Conservation (phyloP, 2,888 invertebrate species). For the Catocala fraxini region DNA sequence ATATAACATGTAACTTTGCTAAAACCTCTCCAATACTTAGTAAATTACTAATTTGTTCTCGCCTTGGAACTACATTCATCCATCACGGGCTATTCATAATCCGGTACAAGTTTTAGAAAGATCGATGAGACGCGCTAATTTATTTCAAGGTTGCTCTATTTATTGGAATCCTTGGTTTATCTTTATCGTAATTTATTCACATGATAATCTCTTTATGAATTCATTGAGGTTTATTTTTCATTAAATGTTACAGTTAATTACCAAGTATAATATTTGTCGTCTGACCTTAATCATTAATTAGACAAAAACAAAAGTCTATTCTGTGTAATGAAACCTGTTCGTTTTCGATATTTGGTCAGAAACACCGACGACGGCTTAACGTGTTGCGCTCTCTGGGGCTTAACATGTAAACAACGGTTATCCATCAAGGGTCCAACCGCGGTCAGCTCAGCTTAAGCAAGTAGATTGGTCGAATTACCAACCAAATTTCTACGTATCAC, state of each 20-base stretch:
- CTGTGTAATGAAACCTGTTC: not conserved
- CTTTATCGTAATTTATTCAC: not conserved
- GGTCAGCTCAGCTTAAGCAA: not conserved
- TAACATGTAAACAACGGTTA: conserved; percentile 14
- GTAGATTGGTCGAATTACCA: not conserved
- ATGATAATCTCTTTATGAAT: conserved; percentile 2
- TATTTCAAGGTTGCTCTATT: conserved; percentile 19
- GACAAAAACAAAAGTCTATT: not conserved
- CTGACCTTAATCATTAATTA: no score
- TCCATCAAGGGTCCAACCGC: conserved; percentile 5
- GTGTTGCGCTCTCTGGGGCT: not conserved
- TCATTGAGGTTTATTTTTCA: not conserved
- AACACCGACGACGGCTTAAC: not conserved
- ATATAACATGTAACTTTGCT: conserved; percentile 21
- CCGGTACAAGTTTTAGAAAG: conserved; percentile 40
- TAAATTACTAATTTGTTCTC: conserved; percentile 41
- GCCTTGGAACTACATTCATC: conserved; percentile 39
- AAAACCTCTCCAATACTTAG: conserved; percentile 27
- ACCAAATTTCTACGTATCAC: no score
- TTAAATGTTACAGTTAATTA: no score
- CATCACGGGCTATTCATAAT: conserved; percentile 45
- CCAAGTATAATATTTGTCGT: no score
- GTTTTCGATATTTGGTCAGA: not conserved
- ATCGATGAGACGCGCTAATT: conserved; percentile 36
- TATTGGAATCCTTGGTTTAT: conserved; percentile 15